Evolutionary conservation across 2,797 vertebrate species (phyloP).

Genomic region (Enteromius thamalakanensis): DNA sequence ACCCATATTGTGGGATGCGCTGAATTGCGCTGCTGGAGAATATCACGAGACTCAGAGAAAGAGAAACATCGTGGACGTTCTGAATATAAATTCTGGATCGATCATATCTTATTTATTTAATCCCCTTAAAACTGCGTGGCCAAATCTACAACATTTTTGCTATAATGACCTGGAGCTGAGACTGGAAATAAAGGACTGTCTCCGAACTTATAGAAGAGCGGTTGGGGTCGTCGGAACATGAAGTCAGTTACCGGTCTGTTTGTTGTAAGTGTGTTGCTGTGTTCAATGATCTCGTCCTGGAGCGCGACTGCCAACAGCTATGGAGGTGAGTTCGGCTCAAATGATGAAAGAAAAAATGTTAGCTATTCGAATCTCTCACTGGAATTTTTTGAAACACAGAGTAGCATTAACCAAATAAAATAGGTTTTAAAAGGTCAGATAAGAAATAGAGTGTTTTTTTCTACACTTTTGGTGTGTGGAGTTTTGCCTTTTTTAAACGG

Average conservation of each 20-base stretch:
- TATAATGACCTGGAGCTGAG: slow-evolving; percentile 72
- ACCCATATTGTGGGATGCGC: neutral
- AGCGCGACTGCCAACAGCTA: slow-evolving; percentile 66
- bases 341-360: neutral
- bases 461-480: neutral
- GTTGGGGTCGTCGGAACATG: slow-evolving; percentile 57
- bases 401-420: neutral
- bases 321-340: slow-evolving; percentile 64
- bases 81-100: neutral
- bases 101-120: neutral
- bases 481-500: neutral
- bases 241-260: slow-evolving; percentile 62
- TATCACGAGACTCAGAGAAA: neutral
- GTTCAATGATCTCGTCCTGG: slow-evolving; percentile 50
- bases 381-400: neutral
- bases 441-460: neutral
- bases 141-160: neutral
- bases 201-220: slow-evolving; percentile 36
- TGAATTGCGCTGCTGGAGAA: neutral
- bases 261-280: slow-evolving; percentile 47
- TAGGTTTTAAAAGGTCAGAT: neutral
- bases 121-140: neutral
- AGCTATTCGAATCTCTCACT: neutral
- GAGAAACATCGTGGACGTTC: neutral
- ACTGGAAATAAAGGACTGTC: slow-evolving; percentile 56